Evolutionary conservation across 2,113 vertebrate species (phyloP), one percentile per base, ranked within the genome.

Genomic region (Tringa solitaria): DNA sequence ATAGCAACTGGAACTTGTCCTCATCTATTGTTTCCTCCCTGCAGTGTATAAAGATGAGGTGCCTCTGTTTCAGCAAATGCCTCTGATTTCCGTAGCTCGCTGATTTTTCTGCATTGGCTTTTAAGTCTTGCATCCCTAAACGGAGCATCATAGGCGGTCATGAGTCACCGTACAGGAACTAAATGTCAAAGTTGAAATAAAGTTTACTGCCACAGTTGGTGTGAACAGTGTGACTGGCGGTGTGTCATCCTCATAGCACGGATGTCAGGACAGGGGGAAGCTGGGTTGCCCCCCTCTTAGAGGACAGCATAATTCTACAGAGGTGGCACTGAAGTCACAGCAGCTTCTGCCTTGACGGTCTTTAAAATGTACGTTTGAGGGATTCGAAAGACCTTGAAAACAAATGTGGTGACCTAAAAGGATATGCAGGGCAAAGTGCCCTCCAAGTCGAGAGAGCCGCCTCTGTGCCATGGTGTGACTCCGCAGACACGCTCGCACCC

Each of bases 131-230:
- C 72, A 79, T 95, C 97, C 96, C 90, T 87, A 84, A 95, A 57
- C 14, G 4, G 82, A 86, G 79, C 88, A 95, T 87, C 70, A 69
- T 81, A 56, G 56, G 68, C 83, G 74, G 73, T 51, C 89, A 57
- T 92, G 96, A 97, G 97, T 98, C 98, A 97, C 95, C 57, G 84
- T 63, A 64, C 83, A 95, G 85, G 77, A 92, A 20, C 95, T 97
- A 97, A 98, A 98, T 98, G 97, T 98, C 98, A 98, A 97, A 98
- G 98, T 96, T 98, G 97, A 98, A 94, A 39, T 61, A 10, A 68
- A 96, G 97, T 95, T 96, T 80, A 95, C 80, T 84, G 93, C 90
- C 94, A 93, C 95, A 96, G 92, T 91, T 91, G 91, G 94, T 73
- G 64, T 94, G 93, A 95, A 78, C 91, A 92, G 91, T 92, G 91